A percentile compares a stretch with the other conserved stretches of the same genome.
phyloP scores from a whole-genome alignment of 2,113 vertebrate species.

The Chionomys nivalis region DNA sequence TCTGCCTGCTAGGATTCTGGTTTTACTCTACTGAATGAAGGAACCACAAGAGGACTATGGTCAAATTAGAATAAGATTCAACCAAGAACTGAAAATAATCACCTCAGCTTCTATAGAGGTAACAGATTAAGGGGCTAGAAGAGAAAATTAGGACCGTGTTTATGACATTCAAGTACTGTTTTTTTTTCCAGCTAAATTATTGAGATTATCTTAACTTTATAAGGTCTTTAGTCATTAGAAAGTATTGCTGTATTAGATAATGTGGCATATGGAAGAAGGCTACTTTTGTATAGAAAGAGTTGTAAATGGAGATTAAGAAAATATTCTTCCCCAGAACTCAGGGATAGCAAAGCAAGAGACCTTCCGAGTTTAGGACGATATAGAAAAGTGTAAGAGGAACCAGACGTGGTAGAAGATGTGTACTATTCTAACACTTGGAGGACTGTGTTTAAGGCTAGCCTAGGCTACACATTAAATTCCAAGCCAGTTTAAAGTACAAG shows the following conservation, averaged over 20 bases:
- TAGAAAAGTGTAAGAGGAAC: background rate
- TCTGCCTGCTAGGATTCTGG: background rate
- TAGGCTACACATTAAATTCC: background rate
- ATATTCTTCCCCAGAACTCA: background rate
- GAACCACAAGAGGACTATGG: background rate
- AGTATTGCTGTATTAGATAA: background rate
- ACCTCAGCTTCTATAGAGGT: background rate
- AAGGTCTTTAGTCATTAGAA: background rate
- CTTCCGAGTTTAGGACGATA: background rate
- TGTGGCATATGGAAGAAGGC: background rate
- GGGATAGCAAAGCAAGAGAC: background rate
- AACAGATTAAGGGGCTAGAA: background rate
- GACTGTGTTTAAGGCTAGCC: too few relatives aligned
- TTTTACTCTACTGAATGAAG: background rate
- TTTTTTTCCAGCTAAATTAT: background rate
- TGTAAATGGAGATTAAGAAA: background rate
- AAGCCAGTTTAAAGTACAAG: background rate
- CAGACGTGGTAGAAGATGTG: background rate
- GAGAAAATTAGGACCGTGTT: background rate
- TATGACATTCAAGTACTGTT: background rate
- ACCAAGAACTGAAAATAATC: background rate
- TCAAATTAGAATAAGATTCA: background rate
- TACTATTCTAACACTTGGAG: background rate
- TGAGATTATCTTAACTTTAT: background rate
- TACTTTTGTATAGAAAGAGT: background rate